Conservation (phyloP, 2,888 invertebrate genomes). For the Macrophya alboannulata region DNA sequence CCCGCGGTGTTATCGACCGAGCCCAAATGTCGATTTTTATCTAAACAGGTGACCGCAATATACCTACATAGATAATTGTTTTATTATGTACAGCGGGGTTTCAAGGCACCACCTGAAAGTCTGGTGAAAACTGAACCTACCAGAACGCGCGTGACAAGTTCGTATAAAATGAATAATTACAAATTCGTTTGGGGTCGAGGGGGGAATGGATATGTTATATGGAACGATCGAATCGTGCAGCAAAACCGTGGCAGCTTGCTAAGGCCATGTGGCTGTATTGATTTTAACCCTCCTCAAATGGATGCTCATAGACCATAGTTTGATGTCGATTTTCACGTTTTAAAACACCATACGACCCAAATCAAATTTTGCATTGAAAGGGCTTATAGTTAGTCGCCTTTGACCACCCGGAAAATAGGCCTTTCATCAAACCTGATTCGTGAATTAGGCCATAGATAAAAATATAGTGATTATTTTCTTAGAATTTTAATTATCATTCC, state of each 20-base stretch:
- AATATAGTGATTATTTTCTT: too few species aligned
- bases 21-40: constrained; percentile 16
- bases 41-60: constrained; percentile 6
- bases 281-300: constrained; percentile 2
- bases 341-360: not conserved
- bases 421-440: too few species aligned
- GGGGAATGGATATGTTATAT: not conserved
- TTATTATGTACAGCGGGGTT: not conserved
- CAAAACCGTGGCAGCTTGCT: not conserved
- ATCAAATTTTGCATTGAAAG: not conserved
- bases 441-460: too few species aligned
- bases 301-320: not conserved
- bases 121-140: not conserved
- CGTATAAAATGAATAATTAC: constrained; percentile 40
- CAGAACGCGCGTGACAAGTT: constrained; percentile 25
- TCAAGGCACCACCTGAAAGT: not conserved
- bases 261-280: not conserved
- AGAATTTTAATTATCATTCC: too few species aligned
- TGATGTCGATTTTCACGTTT: not conserved
- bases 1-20: not conserved
- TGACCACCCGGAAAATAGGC: too few species aligned
- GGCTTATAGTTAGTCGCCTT: not conserved
- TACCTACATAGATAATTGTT: not conserved
- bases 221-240: not conserved
- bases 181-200: not conserved